A percentile compares a stretch with the other conserved stretches of the same genome.
These are phyloP conservation scores for Solea solea DNA, from an alignment of 2,113 vertebrate genomes.

Conservation along the genomic window DNA sequence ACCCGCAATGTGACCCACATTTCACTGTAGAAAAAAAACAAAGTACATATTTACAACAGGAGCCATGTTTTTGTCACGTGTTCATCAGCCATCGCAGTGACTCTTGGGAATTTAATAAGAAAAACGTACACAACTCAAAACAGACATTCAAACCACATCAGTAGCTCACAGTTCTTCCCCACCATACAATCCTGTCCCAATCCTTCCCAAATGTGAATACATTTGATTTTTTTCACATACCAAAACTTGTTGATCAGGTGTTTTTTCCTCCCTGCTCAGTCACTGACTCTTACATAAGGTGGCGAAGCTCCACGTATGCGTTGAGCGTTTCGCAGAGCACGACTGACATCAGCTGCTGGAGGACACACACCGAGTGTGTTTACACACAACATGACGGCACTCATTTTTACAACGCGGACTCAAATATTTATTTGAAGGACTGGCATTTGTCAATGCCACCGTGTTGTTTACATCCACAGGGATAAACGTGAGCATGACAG, in stretches of 20 bases:
- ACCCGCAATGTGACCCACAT: slow-evolving; percentile 26
- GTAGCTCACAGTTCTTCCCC: slow-evolving; percentile 42
- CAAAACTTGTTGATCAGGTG: slow-evolving; percentile 9
- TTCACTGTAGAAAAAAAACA: slow-evolving; percentile 29
- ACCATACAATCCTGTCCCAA: slow-evolving; percentile 30
- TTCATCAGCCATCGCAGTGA: slow-evolving; percentile 54
- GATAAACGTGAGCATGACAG: slow-evolving; percentile 27
- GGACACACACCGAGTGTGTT: slow-evolving; percentile 35
- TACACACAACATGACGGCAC: slow-evolving; percentile 29
- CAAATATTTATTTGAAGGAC: slow-evolving; percentile 55
- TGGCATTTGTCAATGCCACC: slow-evolving; percentile 33
- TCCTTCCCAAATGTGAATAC: slow-evolving; percentile 54
- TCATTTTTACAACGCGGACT: slow-evolving; percentile 23
- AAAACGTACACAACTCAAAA: slow-evolving; percentile 42
- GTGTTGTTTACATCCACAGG: slow-evolving; percentile 32
- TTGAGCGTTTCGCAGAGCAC: slow-evolving; percentile 36
- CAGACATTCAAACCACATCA: slow-evolving; percentile 46
- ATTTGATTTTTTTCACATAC: slow-evolving; percentile 37
- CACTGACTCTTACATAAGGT: slow-evolving; percentile 33
- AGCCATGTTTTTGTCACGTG: slow-evolving; percentile 48
- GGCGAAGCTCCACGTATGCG: slow-evolving; percentile 42
- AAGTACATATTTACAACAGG: slow-evolving; percentile 79
- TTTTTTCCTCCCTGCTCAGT: slow-evolving; percentile 12
- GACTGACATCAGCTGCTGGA: slow-evolving; percentile 41
- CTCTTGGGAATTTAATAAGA: slow-evolving; percentile 52